Base-by-base conservation (phyloP, 2,797 vertebrate genomes). In the Botia kubotai region DNA sequence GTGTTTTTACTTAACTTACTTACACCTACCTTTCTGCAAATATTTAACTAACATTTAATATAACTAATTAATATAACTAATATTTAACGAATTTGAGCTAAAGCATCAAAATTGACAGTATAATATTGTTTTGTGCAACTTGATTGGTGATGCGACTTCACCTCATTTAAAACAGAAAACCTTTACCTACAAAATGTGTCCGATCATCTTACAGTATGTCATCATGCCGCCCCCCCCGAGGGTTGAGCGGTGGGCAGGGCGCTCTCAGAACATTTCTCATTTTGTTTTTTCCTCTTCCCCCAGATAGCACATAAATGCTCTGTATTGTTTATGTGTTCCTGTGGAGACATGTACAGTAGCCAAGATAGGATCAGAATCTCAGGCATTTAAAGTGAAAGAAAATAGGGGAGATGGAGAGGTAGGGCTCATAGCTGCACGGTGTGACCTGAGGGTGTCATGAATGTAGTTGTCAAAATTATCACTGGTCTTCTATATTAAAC, bases 341-440 rank as follows among this genome's bases (percentile, higher is more conserved):
- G 93, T 91, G 83, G 85, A 88, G 91, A 92, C 93, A 90, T 89
- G 92, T 87, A 89, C 84, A 83, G 89, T 75, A 77, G 73, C 77
- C 36, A 60, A 74, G 92, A 93, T 92, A 92, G 86, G 85, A 93
- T 94, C 93, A 89, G 86, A 91, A 91, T 92, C 89, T 87, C 72
- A 85, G 87, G 88, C 87, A 86, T 89, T 88, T 85, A 12, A 80
- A 75, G 72, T 2, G 12, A 79, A 78, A 77, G 67, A 75, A 74
- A 72, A 74, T 53, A 77, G 50, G 29, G 66, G 57, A 60, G 83
- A 70, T 67, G 72, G 72, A 26, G 72, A 79, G 63, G 21, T 65
- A 52, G 73, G 67, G 63, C 39, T 80, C 48, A 53, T 50, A 39
- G 71, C 65, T 36, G 57, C 53, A 48, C 55, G 62, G 53, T 29